These are phyloP conservation scores for Phylloscopus trochiloides DNA, from an alignment of 2,113 vertebrate genomes.

Conservation along the genomic window DNA sequence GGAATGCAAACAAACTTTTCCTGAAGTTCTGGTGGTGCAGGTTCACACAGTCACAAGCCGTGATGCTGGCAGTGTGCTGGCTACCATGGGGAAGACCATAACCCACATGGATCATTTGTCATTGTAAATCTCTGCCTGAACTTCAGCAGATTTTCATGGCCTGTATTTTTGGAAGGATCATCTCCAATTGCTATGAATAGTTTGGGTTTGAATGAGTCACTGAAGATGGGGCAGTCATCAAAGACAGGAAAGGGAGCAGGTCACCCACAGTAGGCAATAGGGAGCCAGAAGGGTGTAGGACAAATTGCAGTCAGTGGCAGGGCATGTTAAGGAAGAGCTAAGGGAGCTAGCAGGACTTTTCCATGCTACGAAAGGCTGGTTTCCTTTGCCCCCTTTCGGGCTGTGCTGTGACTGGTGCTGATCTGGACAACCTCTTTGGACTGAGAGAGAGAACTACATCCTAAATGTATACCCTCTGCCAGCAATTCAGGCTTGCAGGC, in stretches of 20 bases:
- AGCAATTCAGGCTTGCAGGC: background rate
- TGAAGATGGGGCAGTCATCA: background rate
- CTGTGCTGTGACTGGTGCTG: background rate
- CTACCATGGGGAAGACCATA: background rate
- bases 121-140: background rate
- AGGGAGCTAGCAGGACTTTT: background rate
- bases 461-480: background rate
- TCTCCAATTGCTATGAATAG: background rate
- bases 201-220: background rate
- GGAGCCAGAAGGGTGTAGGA: background rate
- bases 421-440: fast-evolving
- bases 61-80: background rate
- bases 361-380: background rate
- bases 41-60: background rate
- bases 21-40: background rate
- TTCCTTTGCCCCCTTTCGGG: background rate
- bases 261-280: fast-evolving
- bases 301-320: background rate
- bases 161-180: background rate
- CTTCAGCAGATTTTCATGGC: background rate
- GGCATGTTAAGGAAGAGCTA: background rate
- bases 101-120: fast-evolving
- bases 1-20: background rate
- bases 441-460: background rate
- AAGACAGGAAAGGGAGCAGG: background rate